A percentile compares a stretch with the other conserved stretches of the same genome.
Evolutionary conservation across 2,888 invertebrate genomes (phyloP).

Genomic region (Miltochrista miniata): DNA sequence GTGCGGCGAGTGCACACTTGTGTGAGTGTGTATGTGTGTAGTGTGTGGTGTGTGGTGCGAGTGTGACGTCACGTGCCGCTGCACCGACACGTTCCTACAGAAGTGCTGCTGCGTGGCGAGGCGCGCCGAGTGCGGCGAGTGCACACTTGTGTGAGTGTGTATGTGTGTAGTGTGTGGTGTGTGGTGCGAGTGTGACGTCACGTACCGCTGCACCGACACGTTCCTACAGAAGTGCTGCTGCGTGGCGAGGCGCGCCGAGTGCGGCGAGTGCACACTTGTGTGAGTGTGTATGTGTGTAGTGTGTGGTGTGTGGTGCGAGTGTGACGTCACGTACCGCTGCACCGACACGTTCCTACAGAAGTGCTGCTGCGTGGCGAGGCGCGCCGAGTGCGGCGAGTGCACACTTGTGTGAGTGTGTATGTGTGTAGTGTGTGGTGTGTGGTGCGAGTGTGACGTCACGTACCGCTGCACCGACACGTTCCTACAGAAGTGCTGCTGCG

Average conservation of each 20-base stretch:
- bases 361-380: conserved; percentile 51
- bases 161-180: conserved; percentile 41
- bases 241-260: conserved; percentile 50
- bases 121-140: conserved; percentile 33
- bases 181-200: background rate
- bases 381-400: background rate
- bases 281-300: conserved; percentile 43
- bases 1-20: conserved; percentile 44
- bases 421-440: conserved; percentile 41
- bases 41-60: background rate
- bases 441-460: background rate
- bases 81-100: conserved; percentile 30
- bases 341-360: conserved; percentile 28
- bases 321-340: conserved; percentile 15
- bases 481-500: conserved; percentile 15
- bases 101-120: conserved; percentile 42
- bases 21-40: too few relatives aligned
- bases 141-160: too few relatives aligned
- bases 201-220: conserved; percentile 24
- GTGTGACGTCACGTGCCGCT: conserved; percentile 14
- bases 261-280: too few relatives aligned
- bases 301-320: too few relatives aligned
- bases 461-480: conserved; percentile 26
- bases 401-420: too few relatives aligned
- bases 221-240: conserved; percentile 19